Evolutionary conservation across 2,113 vertebrate genomes (phyloP).

Genomic region (Argyrosomus japonicus): DNA sequence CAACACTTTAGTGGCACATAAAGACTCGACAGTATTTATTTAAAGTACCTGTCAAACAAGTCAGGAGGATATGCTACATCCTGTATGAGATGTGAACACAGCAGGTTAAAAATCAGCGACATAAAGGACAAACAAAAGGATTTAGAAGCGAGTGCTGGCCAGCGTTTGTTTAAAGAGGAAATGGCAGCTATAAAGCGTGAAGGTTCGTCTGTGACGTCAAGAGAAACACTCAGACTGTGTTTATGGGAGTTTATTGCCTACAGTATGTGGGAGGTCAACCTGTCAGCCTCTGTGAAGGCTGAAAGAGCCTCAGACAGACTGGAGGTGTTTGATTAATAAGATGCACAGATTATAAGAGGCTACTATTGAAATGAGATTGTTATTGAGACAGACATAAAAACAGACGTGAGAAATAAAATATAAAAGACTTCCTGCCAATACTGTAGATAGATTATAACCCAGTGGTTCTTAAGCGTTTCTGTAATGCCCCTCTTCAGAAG

Average conservation of each 20-base stretch:
- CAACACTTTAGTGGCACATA: not conserved
- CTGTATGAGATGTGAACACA: not conserved
- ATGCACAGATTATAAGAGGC: not conserved
- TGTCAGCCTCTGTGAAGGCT: not conserved
- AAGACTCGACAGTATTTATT: not conserved
- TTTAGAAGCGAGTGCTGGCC: not conserved
- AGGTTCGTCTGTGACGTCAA: not conserved
- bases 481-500: too few relatives aligned
- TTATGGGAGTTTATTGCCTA: conserved; percentile 15
- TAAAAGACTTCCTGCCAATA: not conserved
- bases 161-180: conserved; percentile 33
- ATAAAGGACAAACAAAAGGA: conserved; percentile 34
- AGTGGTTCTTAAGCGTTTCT: too few relatives aligned
- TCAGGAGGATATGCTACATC: not conserved
- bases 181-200: conserved; percentile 27
- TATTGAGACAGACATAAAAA: not conserved
- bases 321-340: not conserved
- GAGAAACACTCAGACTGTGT: not conserved
- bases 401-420: not conserved
- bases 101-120: conserved; percentile 29
- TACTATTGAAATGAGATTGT: not conserved
- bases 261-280: not conserved
- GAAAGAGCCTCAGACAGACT: conserved; percentile 1
- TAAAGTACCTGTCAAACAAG: not conserved
- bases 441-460: not conserved